Conservation (phyloP, 2,113 vertebrate genomes). For the Furnarius figulus region DNA sequence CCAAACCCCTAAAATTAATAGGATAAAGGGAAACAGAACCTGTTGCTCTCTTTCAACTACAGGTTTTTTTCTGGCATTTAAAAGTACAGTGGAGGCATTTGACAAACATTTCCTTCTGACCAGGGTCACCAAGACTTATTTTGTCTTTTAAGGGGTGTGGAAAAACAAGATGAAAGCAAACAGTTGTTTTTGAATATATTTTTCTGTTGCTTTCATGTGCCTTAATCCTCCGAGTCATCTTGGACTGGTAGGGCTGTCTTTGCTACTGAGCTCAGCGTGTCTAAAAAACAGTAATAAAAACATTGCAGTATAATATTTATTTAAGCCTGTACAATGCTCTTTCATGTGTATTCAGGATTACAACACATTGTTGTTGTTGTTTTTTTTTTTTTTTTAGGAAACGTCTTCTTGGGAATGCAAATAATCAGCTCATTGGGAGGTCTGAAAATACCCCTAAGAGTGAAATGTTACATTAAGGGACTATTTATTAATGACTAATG, state of each 20-base stretch:
- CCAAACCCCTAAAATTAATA: not conserved
- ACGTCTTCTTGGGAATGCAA: not conserved
- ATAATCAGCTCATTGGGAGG: not conserved
- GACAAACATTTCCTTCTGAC: constrained; percentile 21
- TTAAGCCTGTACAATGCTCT: not conserved
- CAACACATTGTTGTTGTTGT: not conserved
- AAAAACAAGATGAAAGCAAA: constrained; percentile 51
- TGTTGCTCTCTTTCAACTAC: not conserved
- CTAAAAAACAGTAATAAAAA: not conserved
- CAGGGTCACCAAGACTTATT: not conserved
- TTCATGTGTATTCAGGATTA: not conserved
- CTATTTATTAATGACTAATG: not conserved
- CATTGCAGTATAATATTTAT: not conserved
- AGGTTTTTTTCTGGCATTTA: not conserved
- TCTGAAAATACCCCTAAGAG: not conserved
- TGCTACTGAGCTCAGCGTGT: not conserved
- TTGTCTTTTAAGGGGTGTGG: constrained; percentile 3
- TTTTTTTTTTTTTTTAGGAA: not conserved
- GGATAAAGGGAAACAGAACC: constrained; percentile 14
- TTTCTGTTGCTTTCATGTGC: not conserved
- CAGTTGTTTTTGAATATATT: not conserved
- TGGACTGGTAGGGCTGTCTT: not conserved
- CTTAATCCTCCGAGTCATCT: not conserved
- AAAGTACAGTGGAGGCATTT: constrained; percentile 14
- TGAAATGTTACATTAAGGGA: not conserved